These are phyloP conservation scores for Colletes latitarsis DNA, from an alignment of 1,140 invertebrate species.

Conservation along the genomic window DNA sequence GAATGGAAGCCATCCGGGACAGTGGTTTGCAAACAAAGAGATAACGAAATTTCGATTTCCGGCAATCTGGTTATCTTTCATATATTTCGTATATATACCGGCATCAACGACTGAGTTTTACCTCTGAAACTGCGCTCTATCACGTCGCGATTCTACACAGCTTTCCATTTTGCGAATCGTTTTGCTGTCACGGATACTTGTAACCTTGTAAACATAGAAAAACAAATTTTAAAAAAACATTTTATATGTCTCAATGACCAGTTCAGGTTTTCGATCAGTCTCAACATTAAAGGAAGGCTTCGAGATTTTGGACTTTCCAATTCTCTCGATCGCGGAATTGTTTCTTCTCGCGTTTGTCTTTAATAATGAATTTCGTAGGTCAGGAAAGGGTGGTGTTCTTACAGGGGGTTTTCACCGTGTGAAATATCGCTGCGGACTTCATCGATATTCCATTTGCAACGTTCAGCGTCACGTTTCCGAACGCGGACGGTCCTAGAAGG, in stretches of 20 bases:
- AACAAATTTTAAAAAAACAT: too few relatives aligned
- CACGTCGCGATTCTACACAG: not conserved
- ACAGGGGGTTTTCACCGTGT: constrained; percentile 34
- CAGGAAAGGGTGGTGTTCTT: not conserved
- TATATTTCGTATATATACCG: not conserved
- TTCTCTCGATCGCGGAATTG: too few relatives aligned
- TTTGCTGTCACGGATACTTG: not conserved
- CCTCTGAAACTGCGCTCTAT: constrained; percentile 31
- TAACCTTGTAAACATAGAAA: too few relatives aligned
- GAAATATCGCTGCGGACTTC: constrained; percentile 36
- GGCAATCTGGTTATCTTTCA: constrained; percentile 41
- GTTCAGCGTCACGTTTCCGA: constrained; percentile 46
- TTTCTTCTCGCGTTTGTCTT: not conserved
- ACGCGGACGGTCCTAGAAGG: constrained; percentile 10
- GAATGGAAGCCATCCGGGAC: constrained; percentile 6
- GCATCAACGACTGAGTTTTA: not conserved
- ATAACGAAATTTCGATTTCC: constrained; percentile 48
- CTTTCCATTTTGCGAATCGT: constrained; percentile 11
- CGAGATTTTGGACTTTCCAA: too few relatives aligned
- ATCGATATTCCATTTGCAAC: constrained; percentile 62
- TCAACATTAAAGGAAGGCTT: too few relatives aligned
- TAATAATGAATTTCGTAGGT: not conserved
- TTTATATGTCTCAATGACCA: too few relatives aligned
- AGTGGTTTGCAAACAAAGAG: constrained; percentile 25
- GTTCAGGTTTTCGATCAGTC: too few relatives aligned